These are phyloP conservation scores for Threskiornis aethiopicus DNA, from an alignment of 2,797 vertebrate species.

Conservation along the genomic window DNA sequence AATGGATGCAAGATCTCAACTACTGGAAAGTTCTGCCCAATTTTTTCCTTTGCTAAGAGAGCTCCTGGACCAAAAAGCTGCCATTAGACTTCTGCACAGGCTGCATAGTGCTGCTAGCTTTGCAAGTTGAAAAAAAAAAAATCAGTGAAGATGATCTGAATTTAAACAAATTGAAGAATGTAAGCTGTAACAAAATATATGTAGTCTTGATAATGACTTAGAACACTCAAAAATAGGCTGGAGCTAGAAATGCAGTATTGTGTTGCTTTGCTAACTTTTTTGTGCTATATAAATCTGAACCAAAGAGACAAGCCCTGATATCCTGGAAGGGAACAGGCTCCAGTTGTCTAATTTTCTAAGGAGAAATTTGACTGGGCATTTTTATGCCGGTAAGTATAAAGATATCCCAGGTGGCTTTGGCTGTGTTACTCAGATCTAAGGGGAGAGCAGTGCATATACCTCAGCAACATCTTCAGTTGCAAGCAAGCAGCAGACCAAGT, in stretches of 20 bases:
- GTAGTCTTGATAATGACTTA: background rate
- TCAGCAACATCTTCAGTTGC: background rate
- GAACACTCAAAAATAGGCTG: background rate
- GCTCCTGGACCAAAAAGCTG: background rate
- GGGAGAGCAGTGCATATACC: background rate
- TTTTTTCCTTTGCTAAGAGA: background rate
- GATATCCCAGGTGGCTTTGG: background rate
- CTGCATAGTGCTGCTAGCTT: background rate
- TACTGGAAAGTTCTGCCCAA: background rate
- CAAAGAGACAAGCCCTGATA: background rate
- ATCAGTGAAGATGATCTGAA: background rate
- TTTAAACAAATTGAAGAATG: background rate
- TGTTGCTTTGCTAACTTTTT: background rate
- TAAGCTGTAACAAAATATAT: background rate
- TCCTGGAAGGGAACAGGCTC: background rate
- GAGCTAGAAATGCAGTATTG: background rate
- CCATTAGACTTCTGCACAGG: background rate
- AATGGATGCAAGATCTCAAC: background rate
- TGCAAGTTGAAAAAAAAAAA: background rate
- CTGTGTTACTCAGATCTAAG: background rate
- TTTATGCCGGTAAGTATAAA: background rate
- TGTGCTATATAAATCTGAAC: background rate
- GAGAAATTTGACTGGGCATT: background rate
- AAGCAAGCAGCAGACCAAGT: background rate
- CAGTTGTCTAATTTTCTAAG: background rate